These are phyloP conservation scores for Alosa alosa DNA, from an alignment of 2,113 vertebrate genomes.

Conservation along the genomic window DNA sequence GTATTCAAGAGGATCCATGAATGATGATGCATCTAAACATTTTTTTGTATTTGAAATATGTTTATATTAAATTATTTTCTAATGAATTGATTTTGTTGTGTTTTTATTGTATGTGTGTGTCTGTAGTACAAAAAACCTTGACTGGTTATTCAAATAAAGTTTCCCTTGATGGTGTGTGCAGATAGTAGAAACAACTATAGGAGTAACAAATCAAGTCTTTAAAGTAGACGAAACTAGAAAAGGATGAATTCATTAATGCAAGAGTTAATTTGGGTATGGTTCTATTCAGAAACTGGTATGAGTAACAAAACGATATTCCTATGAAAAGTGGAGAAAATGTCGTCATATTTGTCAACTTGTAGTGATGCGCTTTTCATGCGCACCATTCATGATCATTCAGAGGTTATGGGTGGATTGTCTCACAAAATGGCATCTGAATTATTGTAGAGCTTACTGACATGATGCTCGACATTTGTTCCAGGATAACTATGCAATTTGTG, in stretches of 20 bases:
- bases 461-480: no score
- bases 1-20: slow-evolving; percentile 79
- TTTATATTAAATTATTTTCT: slow-evolving; percentile 78
- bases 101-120: slow-evolving; percentile 55
- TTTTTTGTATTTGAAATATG: slow-evolving; percentile 76
- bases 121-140: slow-evolving; percentile 55
- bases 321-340: no score
- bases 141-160: slow-evolving; percentile 37
- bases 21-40: slow-evolving; percentile 65
- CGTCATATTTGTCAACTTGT: no score
- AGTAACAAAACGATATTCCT: not conserved
- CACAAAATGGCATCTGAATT: no score
- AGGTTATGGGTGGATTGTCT: no score
- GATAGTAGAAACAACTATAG: no score
- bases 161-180: not conserved
- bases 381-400: no score
- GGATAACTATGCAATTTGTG: no score
- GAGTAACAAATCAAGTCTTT: not conserved
- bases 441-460: no score
- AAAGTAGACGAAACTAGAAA: not conserved
- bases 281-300: not conserved
- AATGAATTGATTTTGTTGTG: slow-evolving; percentile 40
- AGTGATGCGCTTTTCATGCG: no score
- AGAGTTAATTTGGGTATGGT: no score
- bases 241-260: no score